Evolutionary conservation across 2,888 invertebrate genomes (phyloP).

Genomic region (Spodoptera littoralis): DNA sequence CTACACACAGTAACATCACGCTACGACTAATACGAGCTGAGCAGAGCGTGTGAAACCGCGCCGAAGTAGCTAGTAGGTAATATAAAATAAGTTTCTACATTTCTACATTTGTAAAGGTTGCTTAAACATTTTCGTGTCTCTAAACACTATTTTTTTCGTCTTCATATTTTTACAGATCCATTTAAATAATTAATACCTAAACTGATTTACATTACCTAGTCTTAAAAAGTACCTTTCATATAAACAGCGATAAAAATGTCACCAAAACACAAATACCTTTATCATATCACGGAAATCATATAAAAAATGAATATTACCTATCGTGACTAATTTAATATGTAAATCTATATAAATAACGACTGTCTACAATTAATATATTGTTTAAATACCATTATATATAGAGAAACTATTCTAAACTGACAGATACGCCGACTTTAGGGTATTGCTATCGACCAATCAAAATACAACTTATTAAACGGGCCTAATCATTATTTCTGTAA

Average conservation of each 20-base stretch:
- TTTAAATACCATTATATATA: constrained; percentile 38
- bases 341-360: constrained; percentile 37
- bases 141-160: too few species aligned
- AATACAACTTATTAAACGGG: constrained; percentile 41
- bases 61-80: too few species aligned
- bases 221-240: too few species aligned
- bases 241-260: background rate
- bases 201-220: too few species aligned
- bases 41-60: too few species aligned
- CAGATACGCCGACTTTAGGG: constrained; percentile 34
- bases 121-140: too few species aligned
- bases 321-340: constrained; percentile 33
- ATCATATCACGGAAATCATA: background rate
- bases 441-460: constrained; percentile 39
- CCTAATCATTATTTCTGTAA: constrained; percentile 32
- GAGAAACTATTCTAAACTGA: constrained; percentile 30
- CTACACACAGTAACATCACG: too few species aligned
- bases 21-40: too few species aligned
- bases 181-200: too few species aligned
- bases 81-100: too few species aligned
- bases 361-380: constrained; percentile 34
- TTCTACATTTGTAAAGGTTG: too few species aligned
- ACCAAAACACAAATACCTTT: background rate
- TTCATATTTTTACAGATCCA: too few species aligned
- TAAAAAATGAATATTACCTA: constrained; percentile 2